Evolutionary conservation across 2,113 vertebrate genomes (phyloP).

Genomic region (Megaceryle torquata): DNA sequence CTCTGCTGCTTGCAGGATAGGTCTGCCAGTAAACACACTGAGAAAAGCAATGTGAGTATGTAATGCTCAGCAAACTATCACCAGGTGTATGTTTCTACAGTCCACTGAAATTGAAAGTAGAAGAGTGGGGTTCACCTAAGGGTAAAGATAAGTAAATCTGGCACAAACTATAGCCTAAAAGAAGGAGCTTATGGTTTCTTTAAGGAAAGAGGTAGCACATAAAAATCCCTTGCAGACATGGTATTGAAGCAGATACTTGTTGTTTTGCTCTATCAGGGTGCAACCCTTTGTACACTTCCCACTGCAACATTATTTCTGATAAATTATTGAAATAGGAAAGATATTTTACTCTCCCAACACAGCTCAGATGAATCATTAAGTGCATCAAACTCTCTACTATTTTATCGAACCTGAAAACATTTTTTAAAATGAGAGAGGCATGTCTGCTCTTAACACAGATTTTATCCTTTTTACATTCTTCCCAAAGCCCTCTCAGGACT

Average conservation of each 20-base stretch:
- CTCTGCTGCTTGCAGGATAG: neutral
- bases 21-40: neutral
- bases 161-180: neutral
- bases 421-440: neutral
- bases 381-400: neutral
- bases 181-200: neutral
- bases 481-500: neutral
- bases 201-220: neutral
- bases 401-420: neutral
- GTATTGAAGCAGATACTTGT: neutral
- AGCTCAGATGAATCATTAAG: conserved; percentile 7
- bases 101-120: neutral
- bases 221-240: neutral
- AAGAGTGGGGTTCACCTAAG: neutral
- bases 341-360: neutral
- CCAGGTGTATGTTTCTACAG: neutral
- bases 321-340: conserved; percentile 44
- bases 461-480: neutral
- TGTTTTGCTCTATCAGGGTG: neutral
- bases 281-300: neutral
- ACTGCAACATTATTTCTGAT: conserved; percentile 29
- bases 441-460: conserved; percentile 12
- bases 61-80: neutral
- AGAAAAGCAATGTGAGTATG: neutral
- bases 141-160: neutral